Evolutionary conservation across 92 coral and sea anemone species (phyloP).

Genomic region (Actinernus sp.): DNA sequence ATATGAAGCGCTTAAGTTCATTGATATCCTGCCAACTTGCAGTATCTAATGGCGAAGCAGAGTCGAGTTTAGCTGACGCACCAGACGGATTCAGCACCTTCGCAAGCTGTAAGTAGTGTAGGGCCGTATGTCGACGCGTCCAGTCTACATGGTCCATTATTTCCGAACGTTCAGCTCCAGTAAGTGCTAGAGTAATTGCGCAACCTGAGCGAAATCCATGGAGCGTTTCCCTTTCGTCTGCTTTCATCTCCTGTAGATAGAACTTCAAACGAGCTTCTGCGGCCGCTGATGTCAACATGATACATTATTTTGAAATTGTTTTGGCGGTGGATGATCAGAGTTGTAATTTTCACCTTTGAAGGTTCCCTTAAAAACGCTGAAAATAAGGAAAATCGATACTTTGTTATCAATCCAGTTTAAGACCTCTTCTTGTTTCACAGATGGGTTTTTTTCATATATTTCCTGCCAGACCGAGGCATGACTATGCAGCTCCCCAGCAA

Average conservation of each 20-base stretch:
- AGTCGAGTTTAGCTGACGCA: too few relatives aligned
- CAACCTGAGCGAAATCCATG: constrained; percentile 52
- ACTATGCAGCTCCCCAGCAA: constrained; percentile 41
- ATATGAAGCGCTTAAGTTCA: constrained; percentile 3
- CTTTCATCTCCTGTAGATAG: constrained; percentile 26
- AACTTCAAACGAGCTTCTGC: too few relatives aligned
- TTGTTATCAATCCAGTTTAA: too few relatives aligned
- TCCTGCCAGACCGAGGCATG: constrained; percentile 10
- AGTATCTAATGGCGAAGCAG: neutral
- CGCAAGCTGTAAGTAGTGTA: constrained; percentile 19
- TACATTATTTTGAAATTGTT: too few relatives aligned
- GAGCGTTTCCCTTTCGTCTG: constrained; percentile 36
- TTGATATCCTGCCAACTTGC: constrained; percentile 10
- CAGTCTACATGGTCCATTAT: too few relatives aligned
- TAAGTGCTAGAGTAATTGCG: constrained; percentile 27
- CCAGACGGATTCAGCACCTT: too few relatives aligned
- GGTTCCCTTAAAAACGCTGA: too few relatives aligned
- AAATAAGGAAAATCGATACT: too few relatives aligned
- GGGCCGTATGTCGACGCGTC: too few relatives aligned
- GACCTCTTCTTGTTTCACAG: constrained; percentile 7
- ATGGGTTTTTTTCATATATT: neutral
- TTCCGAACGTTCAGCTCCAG: constrained; percentile 24
- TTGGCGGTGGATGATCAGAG: too few relatives aligned
- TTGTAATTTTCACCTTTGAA: too few relatives aligned
- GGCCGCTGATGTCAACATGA: too few relatives aligned